Conservation (phyloP, 2,888 invertebrate genomes). For the Apoda limacodes region DNA sequence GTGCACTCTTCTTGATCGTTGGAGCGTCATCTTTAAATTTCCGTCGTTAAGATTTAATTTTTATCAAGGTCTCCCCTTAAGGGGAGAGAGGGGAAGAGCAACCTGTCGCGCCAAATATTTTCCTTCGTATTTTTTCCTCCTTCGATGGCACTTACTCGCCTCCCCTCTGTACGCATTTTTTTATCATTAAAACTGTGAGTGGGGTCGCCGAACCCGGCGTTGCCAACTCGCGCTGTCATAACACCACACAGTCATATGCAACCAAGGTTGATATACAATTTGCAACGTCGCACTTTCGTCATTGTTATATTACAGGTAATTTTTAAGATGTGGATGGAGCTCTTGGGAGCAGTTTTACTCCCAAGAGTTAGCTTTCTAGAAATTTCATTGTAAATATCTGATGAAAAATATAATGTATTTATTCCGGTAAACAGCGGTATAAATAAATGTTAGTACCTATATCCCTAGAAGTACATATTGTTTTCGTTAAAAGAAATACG, state of each 20-base stretch:
- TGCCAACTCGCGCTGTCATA: slow-evolving; percentile 64
- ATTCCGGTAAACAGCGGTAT: too few species aligned
- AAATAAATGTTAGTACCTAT: too few species aligned
- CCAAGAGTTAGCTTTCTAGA: too few species aligned
- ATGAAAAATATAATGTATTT: too few species aligned
- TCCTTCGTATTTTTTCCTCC: slow-evolving; percentile 67
- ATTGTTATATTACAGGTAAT: too few species aligned
- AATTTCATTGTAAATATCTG: too few species aligned
- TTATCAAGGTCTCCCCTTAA: slow-evolving; percentile 50
- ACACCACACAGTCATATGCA: slow-evolving; percentile 60
- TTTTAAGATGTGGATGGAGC: too few species aligned
- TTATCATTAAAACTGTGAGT: slow-evolving; percentile 68
- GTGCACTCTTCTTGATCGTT: slow-evolving; percentile 68
- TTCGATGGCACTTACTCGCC: slow-evolving; percentile 66
- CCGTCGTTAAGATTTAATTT: slow-evolving; percentile 71
- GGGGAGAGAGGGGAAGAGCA: slow-evolving; percentile 34
- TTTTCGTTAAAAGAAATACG: too few species aligned
- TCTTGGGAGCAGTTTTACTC: too few species aligned
- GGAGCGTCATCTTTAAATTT: slow-evolving; percentile 70
- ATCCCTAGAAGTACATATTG: too few species aligned
- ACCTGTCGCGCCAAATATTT: slow-evolving; percentile 71
- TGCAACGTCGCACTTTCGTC: slow-evolving; percentile 41
- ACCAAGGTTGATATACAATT: slow-evolving; percentile 28
- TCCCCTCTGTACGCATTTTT: slow-evolving; percentile 68
- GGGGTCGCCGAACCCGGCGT: slow-evolving; percentile 66